Evolutionary conservation across 1,140 invertebrate species (phyloP).

Genomic region (Papilio polytes): DNA sequence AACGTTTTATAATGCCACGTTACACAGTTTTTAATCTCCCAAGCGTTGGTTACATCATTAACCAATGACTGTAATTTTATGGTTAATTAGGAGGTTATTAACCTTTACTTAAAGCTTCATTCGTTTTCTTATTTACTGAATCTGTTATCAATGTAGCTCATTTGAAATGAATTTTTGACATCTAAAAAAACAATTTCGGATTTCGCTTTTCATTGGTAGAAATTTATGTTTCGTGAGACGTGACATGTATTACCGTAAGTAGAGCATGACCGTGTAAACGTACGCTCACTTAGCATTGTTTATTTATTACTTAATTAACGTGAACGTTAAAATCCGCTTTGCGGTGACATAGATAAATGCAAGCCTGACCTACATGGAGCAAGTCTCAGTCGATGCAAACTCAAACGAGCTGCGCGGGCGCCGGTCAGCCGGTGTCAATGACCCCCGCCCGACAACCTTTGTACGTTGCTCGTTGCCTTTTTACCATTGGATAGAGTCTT

Average conservation of each 20-base stretch:
- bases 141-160: neutral
- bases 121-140: neutral
- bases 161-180: too few relatives aligned
- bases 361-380: constrained; percentile 44
- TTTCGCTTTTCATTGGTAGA: neutral
- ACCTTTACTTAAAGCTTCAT: neutral
- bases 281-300: constrained; percentile 13
- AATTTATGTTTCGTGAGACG: neutral
- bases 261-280: constrained; percentile 1
- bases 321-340: constrained; percentile 23
- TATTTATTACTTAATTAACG: constrained; percentile 31
- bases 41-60: constrained; percentile 3
- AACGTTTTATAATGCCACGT: neutral
- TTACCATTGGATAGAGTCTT: constrained; percentile 46
- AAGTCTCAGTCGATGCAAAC: constrained; percentile 51
- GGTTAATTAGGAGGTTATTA: constrained; percentile 6
- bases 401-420: constrained; percentile 72
- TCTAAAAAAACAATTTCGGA: too few relatives aligned
- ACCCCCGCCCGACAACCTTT: constrained; percentile 71
- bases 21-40: constrained; percentile 4
- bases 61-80: neutral
- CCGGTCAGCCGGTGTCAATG: constrained; percentile 70
- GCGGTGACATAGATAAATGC: constrained; percentile 35
- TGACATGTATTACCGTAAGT: neutral
- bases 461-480: constrained; percentile 56